phyloP scores from a whole-genome alignment of 2,797 vertebrate species.

The Acipenser oxyrinchus region DNA sequence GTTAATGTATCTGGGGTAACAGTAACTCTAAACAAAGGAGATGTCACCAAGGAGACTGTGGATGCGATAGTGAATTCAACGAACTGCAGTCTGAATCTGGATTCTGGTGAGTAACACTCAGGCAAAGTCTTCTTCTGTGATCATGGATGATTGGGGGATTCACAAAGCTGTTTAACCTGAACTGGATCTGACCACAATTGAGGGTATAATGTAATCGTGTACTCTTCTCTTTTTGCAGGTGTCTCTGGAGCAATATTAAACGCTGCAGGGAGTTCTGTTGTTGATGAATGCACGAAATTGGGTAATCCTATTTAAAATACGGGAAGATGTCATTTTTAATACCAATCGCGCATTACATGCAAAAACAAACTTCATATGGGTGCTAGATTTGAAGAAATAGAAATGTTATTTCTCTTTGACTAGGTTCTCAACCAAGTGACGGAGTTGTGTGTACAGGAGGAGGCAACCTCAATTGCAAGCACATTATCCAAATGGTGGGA shows the following conservation, averaged over 20 bases:
- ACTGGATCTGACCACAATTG: neutral
- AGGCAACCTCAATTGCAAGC: slow-evolving; percentile 36
- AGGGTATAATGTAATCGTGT: neutral
- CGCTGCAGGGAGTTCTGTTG: slow-evolving; percentile 37
- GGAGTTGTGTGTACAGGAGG: slow-evolving; percentile 34
- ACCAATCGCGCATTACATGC: too few species aligned
- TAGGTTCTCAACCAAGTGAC: slow-evolving; percentile 31
- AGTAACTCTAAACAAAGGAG: slow-evolving; percentile 36
- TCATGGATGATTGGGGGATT: too few species aligned
- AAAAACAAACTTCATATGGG: too few species aligned
- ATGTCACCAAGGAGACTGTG: slow-evolving; percentile 40
- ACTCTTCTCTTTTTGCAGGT: slow-evolving; percentile 24
- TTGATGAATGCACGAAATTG: slow-evolving; percentile 34
- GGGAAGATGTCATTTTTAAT: too few species aligned
- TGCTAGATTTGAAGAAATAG: too few species aligned
- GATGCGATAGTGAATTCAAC: slow-evolving; percentile 45
- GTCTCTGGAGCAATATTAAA: slow-evolving; percentile 43
- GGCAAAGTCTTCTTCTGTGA: neutral
- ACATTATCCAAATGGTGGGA: slow-evolving; percentile 42
- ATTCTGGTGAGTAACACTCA: slow-evolving; percentile 28
- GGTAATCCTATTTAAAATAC: slow-evolving; percentile 20
- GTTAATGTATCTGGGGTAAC: slow-evolving; percentile 27
- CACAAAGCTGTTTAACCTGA: neutral
- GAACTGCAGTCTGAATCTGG: slow-evolving; percentile 32
- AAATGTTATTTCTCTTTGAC: neutral